These are phyloP conservation scores for Myotis lucifugus DNA, from an alignment of 2,113 vertebrate genomes.

Conservation along the genomic window DNA sequence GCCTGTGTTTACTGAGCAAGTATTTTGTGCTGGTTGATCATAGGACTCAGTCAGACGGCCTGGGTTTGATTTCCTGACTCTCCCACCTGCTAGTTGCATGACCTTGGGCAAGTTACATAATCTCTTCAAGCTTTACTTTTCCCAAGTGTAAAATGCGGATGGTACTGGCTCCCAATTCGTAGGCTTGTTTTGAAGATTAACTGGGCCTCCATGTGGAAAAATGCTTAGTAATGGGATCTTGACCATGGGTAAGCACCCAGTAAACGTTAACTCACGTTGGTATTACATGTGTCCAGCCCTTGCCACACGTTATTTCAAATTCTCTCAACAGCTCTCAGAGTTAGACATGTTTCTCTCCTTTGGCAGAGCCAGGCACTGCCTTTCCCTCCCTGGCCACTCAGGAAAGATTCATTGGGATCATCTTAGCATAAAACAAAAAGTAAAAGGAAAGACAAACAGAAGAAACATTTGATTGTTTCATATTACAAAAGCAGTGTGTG, in stretches of 20 bases:
- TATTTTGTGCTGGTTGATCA: background rate
- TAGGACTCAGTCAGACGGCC: background rate
- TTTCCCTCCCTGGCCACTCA: background rate
- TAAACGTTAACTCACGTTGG: background rate
- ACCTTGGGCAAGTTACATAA: constrained; percentile 23
- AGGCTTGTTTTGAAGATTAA: constrained; percentile 57
- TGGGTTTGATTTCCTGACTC: background rate
- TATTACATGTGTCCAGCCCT: background rate
- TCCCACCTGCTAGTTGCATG: background rate
- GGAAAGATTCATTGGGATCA: background rate
- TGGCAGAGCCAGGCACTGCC: background rate
- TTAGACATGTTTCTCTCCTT: background rate
- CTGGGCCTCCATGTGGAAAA: constrained; percentile 55
- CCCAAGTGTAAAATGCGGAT: background rate
- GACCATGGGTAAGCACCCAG: constrained; percentile 38
- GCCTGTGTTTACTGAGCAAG: background rate
- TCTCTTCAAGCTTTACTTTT: background rate
- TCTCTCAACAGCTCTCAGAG: background rate
- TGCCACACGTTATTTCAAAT: background rate
- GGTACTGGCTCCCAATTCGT: background rate
- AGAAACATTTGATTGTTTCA: background rate
- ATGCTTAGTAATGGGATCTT: constrained; percentile 60
- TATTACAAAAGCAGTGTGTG: background rate
- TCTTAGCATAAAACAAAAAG: background rate
- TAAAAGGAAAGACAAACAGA: background rate